Evolutionary conservation across 2,797 vertebrate genomes (phyloP), one percentile per base, ranked within the genome.

Genomic region (Lutjanus argentimaculatus): DNA sequence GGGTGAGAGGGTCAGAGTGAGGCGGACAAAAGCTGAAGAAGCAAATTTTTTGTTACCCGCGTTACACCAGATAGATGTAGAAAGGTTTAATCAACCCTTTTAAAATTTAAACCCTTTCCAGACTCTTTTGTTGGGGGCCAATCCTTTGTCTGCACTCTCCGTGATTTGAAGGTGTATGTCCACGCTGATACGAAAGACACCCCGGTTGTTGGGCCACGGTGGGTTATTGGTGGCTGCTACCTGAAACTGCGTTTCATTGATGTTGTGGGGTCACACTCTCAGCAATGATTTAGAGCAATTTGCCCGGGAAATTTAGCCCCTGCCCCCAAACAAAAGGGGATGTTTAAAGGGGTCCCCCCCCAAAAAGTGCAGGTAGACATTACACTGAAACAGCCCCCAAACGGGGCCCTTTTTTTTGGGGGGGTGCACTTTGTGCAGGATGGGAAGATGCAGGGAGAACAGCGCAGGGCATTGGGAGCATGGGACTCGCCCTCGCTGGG

Each of bases 271-370:
- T 71, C 16, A 67, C 67, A n/a, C 91, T 94, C 70, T 93, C 82
- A 7, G 92, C 30, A 25, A 97, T 85, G 74, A 91, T 62, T 11
- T 97, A 97, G 40, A 90, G 30, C 96, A 97, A n/a, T 53, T 93
- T 92, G 7, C 96, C 96, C 91, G 95, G 89, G 46, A 92, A 95
- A 87, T 96, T 92, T n/a, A 21, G 91, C 86, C 48, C 96, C 0
- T 0, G 93, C 91, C 7, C 95, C 95, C n/a, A n/a, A n/a, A 13
- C 97, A 96, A 2, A 95, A 96, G 0, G 94, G 94, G 82, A 88
- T 46, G 88, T 96, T n/a, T n/a, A 96, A 76, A 97, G 96, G 96
- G n/a, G n/a, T n/a, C n/a, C n/a, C n/a, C n/a, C n/a, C n/a, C 95
- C 15, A 93, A 89, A 0, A n/a, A n/a, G 73, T 89, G 81, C 96